Percentiles rank a stretch among this genome's conserved stretches.
Evolutionary conservation across 2,888 invertebrate species (phyloP).

Genomic region (Escarpia spicata): DNA sequence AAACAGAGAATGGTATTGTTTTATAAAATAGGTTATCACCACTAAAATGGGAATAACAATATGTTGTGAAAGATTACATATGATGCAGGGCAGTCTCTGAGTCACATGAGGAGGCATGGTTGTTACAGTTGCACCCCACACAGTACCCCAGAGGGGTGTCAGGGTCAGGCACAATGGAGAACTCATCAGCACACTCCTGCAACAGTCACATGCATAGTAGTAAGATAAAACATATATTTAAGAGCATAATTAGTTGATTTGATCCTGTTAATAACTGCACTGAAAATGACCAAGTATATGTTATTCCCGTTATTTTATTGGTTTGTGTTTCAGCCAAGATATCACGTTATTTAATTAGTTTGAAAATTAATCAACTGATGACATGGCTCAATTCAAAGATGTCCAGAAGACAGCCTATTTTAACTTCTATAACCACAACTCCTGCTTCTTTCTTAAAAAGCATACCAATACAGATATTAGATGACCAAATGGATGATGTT

Average conservation of each 20-base stretch:
- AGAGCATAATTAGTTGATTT: not conserved
- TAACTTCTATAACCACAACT: too few relatives aligned
- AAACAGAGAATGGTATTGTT: too few relatives aligned
- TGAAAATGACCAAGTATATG: not conserved
- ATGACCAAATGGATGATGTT: too few relatives aligned
- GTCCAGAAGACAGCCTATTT: too few relatives aligned
- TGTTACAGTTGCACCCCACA: conserved; percentile 79
- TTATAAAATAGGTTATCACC: not conserved
- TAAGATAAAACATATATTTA: not conserved
- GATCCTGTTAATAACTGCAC: not conserved
- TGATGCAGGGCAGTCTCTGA: conserved; percentile 63
- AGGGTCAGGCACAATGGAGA: conserved; percentile 50
- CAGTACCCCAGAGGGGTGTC: conserved; percentile 51
- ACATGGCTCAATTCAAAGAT: not conserved
- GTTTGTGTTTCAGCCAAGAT: not conserved
- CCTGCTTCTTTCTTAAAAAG: too few relatives aligned
- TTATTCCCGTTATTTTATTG: not conserved
- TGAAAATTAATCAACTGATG: not conserved
- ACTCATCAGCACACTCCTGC: conserved; percentile 48
- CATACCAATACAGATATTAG: too few relatives aligned
- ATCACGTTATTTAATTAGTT: not conserved
- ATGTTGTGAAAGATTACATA: conserved; percentile 35
- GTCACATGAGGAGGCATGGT: conserved; percentile 66
- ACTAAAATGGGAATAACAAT: not conserved
- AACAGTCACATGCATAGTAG: not conserved